These are phyloP conservation scores for Helarctos malayanus DNA, from an alignment of 2,797 vertebrate genomes.

Conservation along the genomic window DNA sequence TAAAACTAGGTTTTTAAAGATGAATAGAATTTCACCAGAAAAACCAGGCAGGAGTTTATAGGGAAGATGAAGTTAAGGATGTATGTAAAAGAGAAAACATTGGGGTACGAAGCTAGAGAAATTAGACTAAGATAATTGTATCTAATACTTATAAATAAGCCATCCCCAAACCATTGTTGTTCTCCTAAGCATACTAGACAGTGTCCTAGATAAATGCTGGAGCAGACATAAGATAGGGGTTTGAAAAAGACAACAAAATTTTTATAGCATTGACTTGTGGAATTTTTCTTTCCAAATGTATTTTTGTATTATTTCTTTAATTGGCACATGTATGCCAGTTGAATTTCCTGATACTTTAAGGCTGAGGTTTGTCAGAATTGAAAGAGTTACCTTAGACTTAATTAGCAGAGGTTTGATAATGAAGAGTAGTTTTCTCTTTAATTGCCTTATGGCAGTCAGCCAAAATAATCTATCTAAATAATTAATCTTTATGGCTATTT, in stretches of 20 bases:
- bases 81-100: neutral
- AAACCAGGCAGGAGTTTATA: neutral
- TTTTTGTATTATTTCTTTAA: slow-evolving; percentile 2
- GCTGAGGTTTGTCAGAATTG: neutral
- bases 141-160: neutral
- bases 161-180: neutral
- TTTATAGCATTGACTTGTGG: neutral
- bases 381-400: neutral
- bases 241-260: neutral
- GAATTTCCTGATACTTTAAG: neutral
- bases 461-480: neutral
- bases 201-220: neutral
- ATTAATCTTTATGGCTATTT: neutral
- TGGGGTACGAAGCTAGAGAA: neutral
- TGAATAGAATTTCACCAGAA: neutral
- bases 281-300: neutral
- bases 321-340: neutral
- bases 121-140: neutral
- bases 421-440: slow-evolving; percentile 45
- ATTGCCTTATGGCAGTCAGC: neutral
- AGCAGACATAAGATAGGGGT: neutral
- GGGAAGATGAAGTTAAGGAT: neutral
- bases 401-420: neutral
- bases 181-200: neutral
- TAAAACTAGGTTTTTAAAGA: neutral